phyloP scores from a whole-genome alignment of 2,888 invertebrate genomes.

The Microplitis manilae region DNA sequence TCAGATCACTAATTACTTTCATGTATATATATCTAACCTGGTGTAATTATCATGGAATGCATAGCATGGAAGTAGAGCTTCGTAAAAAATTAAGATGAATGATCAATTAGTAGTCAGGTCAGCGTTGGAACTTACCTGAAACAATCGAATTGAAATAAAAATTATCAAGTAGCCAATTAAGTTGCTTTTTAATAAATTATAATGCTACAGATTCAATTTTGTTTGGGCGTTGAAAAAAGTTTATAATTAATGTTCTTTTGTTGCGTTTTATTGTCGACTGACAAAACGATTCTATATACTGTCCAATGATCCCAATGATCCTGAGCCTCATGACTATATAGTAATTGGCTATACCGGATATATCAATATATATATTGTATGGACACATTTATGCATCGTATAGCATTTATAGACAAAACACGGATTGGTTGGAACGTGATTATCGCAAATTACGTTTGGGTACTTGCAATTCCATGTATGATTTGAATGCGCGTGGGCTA shows the following conservation, averaged over 20 bases:
- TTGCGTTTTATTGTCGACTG: too few species aligned
- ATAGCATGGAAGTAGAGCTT: constrained; percentile 45
- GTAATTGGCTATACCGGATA: constrained; percentile 23
- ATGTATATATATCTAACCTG: constrained; percentile 49
- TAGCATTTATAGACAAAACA: constrained; percentile 41
- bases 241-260: too few species aligned
- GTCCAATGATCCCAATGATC: constrained; percentile 10
- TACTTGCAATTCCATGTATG: constrained; percentile 43
- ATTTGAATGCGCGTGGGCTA: constrained; percentile 42
- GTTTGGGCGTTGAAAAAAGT: too few species aligned
- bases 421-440: constrained; percentile 48
- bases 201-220: too few species aligned
- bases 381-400: constrained; percentile 14
- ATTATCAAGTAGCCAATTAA: not conserved
- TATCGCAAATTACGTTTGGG: constrained; percentile 54
- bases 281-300: too few species aligned
- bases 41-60: constrained; percentile 48
- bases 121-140: constrained; percentile 59
- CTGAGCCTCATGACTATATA: constrained; percentile 5
- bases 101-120: constrained; percentile 40
- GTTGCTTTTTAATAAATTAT: too few species aligned
- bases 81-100: constrained; percentile 34
- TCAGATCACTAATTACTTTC: constrained; percentile 39
- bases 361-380: not conserved
- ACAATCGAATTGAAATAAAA: constrained; percentile 45